These are phyloP conservation scores for Chromoteleia sp. DNA, from an alignment of 2,888 invertebrate genomes.

Conservation along the genomic window DNA sequence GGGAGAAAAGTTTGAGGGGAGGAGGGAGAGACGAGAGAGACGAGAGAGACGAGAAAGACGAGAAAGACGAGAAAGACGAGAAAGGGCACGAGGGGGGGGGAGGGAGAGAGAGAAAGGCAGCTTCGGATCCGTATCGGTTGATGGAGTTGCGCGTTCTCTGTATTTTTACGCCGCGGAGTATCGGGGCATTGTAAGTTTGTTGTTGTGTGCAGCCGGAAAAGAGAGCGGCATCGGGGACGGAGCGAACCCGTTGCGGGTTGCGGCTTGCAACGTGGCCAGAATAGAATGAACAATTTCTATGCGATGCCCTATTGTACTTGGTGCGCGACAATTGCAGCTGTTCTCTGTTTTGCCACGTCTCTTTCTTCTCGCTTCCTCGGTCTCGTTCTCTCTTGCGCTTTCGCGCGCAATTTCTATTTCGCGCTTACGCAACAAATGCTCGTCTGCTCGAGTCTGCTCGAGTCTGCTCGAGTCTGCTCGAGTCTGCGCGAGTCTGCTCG, in stretches of 20 bases:
- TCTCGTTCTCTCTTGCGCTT: constrained; percentile 46
- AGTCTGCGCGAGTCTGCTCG: too few species aligned
- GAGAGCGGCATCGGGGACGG: constrained; percentile 67
- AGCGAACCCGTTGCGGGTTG: constrained; percentile 56
- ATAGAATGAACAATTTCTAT: constrained; percentile 76
- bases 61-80: too few species aligned
- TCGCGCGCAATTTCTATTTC: constrained; percentile 27
- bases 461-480: too few species aligned
- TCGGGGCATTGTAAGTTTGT: constrained; percentile 71
- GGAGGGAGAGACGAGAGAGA: too few species aligned
- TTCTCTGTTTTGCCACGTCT: constrained; percentile 48
- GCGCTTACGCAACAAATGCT: constrained; percentile 51
- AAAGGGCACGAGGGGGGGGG: too few species aligned
- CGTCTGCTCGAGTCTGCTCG: too few species aligned
- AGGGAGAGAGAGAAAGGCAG: not conserved
- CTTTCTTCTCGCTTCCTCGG: constrained; percentile 34
- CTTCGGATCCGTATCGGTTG: constrained; percentile 73
- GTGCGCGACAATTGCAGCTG: constrained; percentile 69
- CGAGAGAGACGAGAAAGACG: too few species aligned
- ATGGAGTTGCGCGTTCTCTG: constrained; percentile 73
- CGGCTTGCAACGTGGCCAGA: constrained; percentile 77
- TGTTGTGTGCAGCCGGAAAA: constrained; percentile 74
- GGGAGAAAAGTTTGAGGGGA: too few species aligned
- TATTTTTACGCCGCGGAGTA: constrained; percentile 54
- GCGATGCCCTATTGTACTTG: constrained; percentile 71